Base-by-base conservation (phyloP, 2,888 invertebrate species). In the Tineola bisselliella region DNA sequence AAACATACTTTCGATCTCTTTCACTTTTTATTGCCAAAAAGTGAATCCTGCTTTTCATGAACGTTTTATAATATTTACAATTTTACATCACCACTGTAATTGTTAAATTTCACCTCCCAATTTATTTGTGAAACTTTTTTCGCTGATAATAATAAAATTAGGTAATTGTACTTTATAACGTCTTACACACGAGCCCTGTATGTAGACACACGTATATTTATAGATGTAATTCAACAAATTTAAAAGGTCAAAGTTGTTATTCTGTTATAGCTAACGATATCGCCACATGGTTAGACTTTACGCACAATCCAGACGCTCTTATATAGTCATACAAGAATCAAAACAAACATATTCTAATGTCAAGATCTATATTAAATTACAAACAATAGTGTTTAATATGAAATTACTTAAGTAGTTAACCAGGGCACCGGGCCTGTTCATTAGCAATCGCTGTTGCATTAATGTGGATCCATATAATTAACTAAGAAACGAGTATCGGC, bases 1-100 rank as follows among this genome's bases (percentile, higher is more conserved):
- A 80, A 78, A 73, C 70, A 70, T 74, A 77, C 76, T 80, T 77
- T 76, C 76, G 70, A 75, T 75, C 75, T 80, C 74, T 79, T 78
- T 76, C 75, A 76, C 76, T 78, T 77, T 73, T 72, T 69, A 67
- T 68, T 48, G 48, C 48, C 48, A 48, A 48, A 48, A 48, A 17
- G 44, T 44, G 30, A 18, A 18, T 44, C 44, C 64, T 63, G 62
- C 66, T 57, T 48, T 48, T 48, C 17, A 17, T 13, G 17, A 10
- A 48, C 48, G 15, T 48, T 48, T 48, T 13, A n/a, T n/a, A n/a
- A n/a, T n/a, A 48, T 48, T 48, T n/a, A 17, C 17, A 48, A 48
- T 48, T 48, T 48, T 15, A 48, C 48, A 48, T 48, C 15, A 17
- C 48, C 48, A 10, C 3, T 13, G 48, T 48, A 48, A 48, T 48